Conservation (phyloP, 2,888 invertebrate species). For the Eilema sororculum region DNA sequence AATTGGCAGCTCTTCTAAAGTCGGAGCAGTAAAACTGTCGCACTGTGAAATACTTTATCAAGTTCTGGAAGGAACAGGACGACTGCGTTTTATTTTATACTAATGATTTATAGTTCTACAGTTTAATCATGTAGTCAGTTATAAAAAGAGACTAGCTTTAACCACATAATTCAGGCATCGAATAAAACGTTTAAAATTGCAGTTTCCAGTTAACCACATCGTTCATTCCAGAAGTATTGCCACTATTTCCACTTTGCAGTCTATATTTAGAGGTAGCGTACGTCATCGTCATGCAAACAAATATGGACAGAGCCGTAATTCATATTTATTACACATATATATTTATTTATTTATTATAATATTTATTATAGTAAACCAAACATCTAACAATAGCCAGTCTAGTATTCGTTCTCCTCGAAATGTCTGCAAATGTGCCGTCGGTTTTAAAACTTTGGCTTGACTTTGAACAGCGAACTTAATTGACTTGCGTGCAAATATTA, state of each 20-base stretch:
- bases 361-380: too few relatives aligned
- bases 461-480: neutral
- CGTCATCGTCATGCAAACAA: too few relatives aligned
- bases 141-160: too few relatives aligned
- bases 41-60: constrained; percentile 21
- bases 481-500: neutral
- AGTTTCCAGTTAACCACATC: neutral
- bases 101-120: constrained; percentile 6
- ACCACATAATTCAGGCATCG: neutral
- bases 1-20: constrained; percentile 23
- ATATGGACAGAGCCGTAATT: too few relatives aligned
- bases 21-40: constrained; percentile 24
- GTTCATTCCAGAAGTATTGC: neutral
- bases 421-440: neutral
- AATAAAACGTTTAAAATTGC: neutral
- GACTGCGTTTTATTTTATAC: constrained; percentile 20
- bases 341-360: too few relatives aligned
- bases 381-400: neutral
- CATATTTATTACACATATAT: too few relatives aligned
- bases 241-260: too few relatives aligned
- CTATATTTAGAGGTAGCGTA: too few relatives aligned
- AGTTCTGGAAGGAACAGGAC: constrained; percentile 17
- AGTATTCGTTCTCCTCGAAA: neutral
- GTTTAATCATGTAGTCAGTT: neutral
- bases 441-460: neutral